A percentile compares a stretch with the other conserved stretches of the same genome.
These are phyloP conservation scores for Caenorhabditis sinica DNA, from an alignment of 2,888 invertebrate genomes.

Conservation along the genomic window DNA sequence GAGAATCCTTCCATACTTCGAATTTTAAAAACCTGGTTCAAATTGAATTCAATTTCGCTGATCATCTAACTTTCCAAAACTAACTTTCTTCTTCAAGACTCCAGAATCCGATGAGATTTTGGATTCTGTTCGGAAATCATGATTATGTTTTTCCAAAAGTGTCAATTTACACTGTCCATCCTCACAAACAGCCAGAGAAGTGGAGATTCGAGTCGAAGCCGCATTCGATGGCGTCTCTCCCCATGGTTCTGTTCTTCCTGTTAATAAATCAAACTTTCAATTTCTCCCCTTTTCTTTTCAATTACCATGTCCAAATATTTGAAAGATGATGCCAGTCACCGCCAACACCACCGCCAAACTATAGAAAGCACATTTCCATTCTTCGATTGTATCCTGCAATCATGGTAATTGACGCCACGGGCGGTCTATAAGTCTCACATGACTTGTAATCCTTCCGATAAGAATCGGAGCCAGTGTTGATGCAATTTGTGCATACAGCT, in stretches of 20 bases:
- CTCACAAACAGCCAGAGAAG: slow-evolving; percentile 44
- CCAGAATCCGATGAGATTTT: slow-evolving; percentile 35
- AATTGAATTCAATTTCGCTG: too few relatives aligned
- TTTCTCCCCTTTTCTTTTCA: background rate
- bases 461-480: slow-evolving; percentile 77
- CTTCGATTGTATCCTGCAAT: slow-evolving; percentile 67
- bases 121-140: slow-evolving; percentile 51
- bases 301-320: slow-evolving; percentile 78
- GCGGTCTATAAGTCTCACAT: slow-evolving; percentile 64
- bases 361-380: slow-evolving; percentile 78
- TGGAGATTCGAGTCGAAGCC: slow-evolving; percentile 46
- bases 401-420: slow-evolving; percentile 5
- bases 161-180: slow-evolving; percentile 60
- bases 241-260: slow-evolving; percentile 65
- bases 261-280: background rate
- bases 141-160: slow-evolving; percentile 63
- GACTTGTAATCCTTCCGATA: slow-evolving; percentile 78
- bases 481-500: slow-evolving; percentile 78
- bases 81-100: slow-evolving; percentile 51
- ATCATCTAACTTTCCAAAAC: background rate
- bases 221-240: slow-evolving; percentile 65
- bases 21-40: too few relatives aligned
- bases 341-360: slow-evolving; percentile 76
- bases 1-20: too few relatives aligned
- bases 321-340: slow-evolving; percentile 77